Evolutionary conservation across 2,113 vertebrate species (phyloP), one percentile per base, ranked within the genome.

Genomic region (Archilochus colubris): DNA sequence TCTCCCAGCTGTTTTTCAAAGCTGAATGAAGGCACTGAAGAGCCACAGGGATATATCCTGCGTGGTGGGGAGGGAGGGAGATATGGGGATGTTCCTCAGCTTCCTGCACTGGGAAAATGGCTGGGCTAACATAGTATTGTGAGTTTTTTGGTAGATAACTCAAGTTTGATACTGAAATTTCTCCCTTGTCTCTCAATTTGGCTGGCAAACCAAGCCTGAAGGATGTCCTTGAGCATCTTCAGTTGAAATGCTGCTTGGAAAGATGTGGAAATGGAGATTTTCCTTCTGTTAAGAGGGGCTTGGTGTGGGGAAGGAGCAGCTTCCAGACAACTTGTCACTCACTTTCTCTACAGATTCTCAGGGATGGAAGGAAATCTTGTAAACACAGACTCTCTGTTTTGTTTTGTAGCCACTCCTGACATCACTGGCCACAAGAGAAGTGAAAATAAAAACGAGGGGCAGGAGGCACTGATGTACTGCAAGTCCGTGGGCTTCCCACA

Each of bases 401-500:
- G 51, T 95, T 67, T 93, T 63, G 4, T 80, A 99, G 99, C 99
- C 86, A 94, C 88, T 95, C 99, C 99, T 59, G 98, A 98, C 68
- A 98, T 99, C 96, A 99, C 97, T 24, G 98, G 99, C 57, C 99
- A 99, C 97, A 99, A 99, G 97, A 96, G 98, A 82, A 99, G 99
- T 23, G 99, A 99, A 96, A 99, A 99, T 94, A 99, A 99, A 82
- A 99, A 99, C 3, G 99, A 99, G 97, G 99, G 99, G 19, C 99
- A 99, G 93, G 98, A 98, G 66, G 99, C 98, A 11, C 96, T 97
- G 82, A 96, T 99, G 96, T 99, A 99, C 97, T 99, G 99, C 98
- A 99, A 98, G 95, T 99, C 99, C 19, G 99, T 99, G 84, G 99
- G 99, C 86, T 99, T 99, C 94, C 99, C 99, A 2, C 98, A 99